Percentiles rank a stretch among this genome's conserved stretches.
phyloP scores from a whole-genome alignment of 2,888 invertebrate genomes.

The Villa cingulata region DNA sequence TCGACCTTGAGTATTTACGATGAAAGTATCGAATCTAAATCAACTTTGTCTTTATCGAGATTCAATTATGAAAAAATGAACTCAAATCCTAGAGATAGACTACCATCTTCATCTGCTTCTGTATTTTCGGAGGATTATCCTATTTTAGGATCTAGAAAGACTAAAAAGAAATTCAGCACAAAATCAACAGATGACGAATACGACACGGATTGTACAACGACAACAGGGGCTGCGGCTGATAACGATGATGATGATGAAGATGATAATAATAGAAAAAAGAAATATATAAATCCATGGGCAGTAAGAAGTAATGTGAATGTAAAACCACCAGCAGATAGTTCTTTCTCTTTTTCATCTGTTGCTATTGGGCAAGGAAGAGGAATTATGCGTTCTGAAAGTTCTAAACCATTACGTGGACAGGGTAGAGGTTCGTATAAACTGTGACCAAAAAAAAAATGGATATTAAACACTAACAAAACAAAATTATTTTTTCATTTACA shows the following conservation, averaged over 20 bases:
- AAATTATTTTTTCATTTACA: too few species aligned
- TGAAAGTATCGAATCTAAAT: too few species aligned
- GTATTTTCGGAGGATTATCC: not conserved
- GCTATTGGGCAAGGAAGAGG: conserved; percentile 5
- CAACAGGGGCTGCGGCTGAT: too few species aligned
- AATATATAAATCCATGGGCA: conserved; percentile 2
- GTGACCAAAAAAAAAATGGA: too few species aligned
- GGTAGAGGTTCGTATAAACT: not conserved
- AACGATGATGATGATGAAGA: not conserved
- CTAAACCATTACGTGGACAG: not conserved
- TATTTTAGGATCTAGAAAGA: not conserved
- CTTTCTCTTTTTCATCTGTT: conserved; percentile 3
- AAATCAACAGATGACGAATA: too few species aligned
- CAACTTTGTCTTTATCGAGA: not conserved
- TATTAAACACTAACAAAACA: too few species aligned
- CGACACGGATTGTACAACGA: too few species aligned
- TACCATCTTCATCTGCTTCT: not conserved
- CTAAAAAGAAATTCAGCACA: not conserved
- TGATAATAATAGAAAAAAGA: not conserved
- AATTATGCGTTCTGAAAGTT: not conserved
- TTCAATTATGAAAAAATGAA: not conserved
- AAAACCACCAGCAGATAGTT: conserved; percentile 1
- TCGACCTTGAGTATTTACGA: too few species aligned
- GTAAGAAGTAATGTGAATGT: not conserved
- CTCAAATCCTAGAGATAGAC: not conserved